Evolutionary conservation across 2,888 invertebrate species (phyloP), one percentile per base, ranked within the genome.

Genomic region (Campopleginae sp.): DNA sequence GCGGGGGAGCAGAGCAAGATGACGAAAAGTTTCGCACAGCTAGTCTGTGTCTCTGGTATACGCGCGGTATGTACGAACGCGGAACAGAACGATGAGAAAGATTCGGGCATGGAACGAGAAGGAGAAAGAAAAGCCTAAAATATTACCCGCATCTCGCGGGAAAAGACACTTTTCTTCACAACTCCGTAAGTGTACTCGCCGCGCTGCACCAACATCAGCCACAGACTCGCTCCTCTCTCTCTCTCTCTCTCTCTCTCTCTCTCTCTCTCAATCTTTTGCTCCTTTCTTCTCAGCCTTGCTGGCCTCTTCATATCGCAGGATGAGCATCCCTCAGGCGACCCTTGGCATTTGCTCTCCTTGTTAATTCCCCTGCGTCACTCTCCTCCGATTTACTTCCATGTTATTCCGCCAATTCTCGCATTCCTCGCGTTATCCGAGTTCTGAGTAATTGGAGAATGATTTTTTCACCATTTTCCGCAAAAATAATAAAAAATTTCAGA

Each of bases 61-160:
- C n/a, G 70, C 84, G 70, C 72, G 86, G 87, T 83, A 87, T 86
- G 88, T 88, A 88, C 88, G 87, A 88, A 87, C 82, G 86, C 72
- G 76, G 63, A 75, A 46, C 31, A 23, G 48, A 65, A 42, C 27
- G 33, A n/a, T n/a, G 27, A 44, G 65, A 23, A 51, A 27, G 42
- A 63, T 63, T 23, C 31, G n/a, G 31, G 14, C 44, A 48, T n/a
- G 23, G 19, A 61, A 12, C 27, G 44, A 61, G 42, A 17, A 75
- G 58, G 44, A 79, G 78, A 58, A 63, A 42, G 79, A 86, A 83
- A 89, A 88, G 80, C 88, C 88, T 91, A 89, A 92, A 91, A 91
- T 91, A 92, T 91, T 90, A 90, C 90, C 87, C 88, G 88, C 88
- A 89, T 89, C 87, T 87, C 86, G 87, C 86, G 88, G 90, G 88